Percentiles rank a stretch among this genome's conserved stretches.
These are phyloP conservation scores for Akabosia matsudoensis DNA, from an alignment of 1,140 invertebrate species.

Conservation along the genomic window DNA sequence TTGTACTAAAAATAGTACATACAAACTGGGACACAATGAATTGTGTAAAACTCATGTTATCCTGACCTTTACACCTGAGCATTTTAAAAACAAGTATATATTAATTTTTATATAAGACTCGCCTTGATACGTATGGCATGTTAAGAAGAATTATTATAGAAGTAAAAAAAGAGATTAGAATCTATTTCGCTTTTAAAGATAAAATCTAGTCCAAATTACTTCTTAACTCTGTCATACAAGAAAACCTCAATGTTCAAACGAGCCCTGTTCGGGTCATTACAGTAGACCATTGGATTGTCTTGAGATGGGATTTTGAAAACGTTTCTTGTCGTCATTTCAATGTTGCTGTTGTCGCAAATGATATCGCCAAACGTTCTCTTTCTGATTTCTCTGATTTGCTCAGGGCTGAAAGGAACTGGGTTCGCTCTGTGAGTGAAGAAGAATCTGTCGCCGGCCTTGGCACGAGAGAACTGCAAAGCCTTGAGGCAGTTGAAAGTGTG, in stretches of 20 bases:
- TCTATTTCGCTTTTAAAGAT: not conserved
- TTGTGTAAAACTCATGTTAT: not conserved
- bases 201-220: constrained; percentile 1
- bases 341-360: constrained; percentile 59
- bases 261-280: constrained; percentile 38
- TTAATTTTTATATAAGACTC: constrained; percentile 5
- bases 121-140: not conserved
- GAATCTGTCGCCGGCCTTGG: constrained; percentile 55
- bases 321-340: constrained; percentile 52
- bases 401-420: constrained; percentile 55
- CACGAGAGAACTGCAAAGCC: constrained; percentile 53
- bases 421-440: constrained; percentile 60
- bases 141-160: not conserved
- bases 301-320: constrained; percentile 52
- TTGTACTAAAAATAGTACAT: constrained; percentile 16
- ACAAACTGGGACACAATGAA: not conserved
- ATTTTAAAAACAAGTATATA: not conserved
- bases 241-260: constrained; percentile 39
- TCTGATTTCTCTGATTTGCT: constrained; percentile 60
- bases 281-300: constrained; percentile 31
- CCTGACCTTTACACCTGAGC: constrained; percentile 7
- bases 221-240: constrained; percentile 28
- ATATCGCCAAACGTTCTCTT: constrained; percentile 58
- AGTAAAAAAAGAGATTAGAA: no score
- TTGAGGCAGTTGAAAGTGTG: constrained; percentile 57